Conservation (phyloP, 2,797 vertebrate genomes). For the Tarsius wallacei region DNA sequence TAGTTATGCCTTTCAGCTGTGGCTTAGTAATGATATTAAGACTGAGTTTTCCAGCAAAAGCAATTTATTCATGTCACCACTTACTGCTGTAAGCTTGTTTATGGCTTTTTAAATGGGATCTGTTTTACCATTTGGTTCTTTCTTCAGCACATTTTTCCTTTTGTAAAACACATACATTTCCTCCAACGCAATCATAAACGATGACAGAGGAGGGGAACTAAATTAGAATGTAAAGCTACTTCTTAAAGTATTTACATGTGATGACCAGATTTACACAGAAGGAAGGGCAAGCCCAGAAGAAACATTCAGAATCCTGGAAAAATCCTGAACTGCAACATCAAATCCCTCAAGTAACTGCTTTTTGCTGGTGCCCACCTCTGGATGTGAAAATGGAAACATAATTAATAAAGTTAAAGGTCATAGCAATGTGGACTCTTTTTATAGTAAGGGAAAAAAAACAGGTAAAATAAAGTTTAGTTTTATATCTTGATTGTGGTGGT, state of each 20-base stretch:
- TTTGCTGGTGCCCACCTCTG: neutral
- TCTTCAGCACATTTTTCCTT: conserved; percentile 78
- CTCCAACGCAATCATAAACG: conserved; percentile 49
- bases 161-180: conserved; percentile 76
- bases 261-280: conserved; percentile 51
- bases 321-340: neutral
- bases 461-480: conserved; percentile 2
- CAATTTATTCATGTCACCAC: conserved; percentile 85
- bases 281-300: conserved; percentile 1
- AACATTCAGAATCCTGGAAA: conserved; percentile 6
- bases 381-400: conserved; percentile 15
- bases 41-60: conserved; percentile 81
- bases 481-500: neutral
- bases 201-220: conserved; percentile 61
- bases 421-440: neutral
- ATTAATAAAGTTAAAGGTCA: conserved; percentile 11
- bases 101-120: conserved; percentile 76
- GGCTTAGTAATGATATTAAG: conserved; percentile 82
- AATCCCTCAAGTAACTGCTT: neutral
- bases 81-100: conserved; percentile 77
- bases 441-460: neutral
- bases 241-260: conserved; percentile 67
- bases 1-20: conserved; percentile 78
- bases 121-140: conserved; percentile 76
- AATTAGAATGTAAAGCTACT: conserved; percentile 69